Conservation (phyloP, 2,113 vertebrate genomes). For the Petroica traversi region DNA sequence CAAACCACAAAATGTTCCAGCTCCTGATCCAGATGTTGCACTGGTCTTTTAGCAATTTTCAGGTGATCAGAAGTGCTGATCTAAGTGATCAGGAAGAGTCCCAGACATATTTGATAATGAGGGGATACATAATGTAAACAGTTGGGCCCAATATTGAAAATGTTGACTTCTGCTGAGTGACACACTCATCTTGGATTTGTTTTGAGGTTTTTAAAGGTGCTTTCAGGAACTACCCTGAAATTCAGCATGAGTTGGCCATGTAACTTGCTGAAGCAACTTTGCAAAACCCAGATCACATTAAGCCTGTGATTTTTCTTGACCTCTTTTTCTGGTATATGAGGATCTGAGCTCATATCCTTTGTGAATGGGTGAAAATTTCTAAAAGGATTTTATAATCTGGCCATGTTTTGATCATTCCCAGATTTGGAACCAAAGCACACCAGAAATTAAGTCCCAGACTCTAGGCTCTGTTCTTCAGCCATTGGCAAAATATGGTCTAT, state of each 20-base stretch:
- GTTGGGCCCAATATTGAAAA: not conserved
- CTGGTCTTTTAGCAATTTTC: not conserved
- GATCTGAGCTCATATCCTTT: not conserved
- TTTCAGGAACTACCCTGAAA: not conserved
- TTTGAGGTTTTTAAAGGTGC: not conserved
- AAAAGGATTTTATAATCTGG: not conserved
- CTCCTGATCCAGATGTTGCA: not conserved
- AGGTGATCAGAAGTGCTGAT: not conserved
- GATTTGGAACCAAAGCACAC: not conserved
- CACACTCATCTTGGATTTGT: not conserved
- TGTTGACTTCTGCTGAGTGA: not conserved
- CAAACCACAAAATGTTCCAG: not conserved
- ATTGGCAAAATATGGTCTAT: not conserved
- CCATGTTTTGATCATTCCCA: not conserved
- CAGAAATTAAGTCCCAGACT: not conserved
- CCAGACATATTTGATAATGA: not conserved
- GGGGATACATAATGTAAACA: not conserved
- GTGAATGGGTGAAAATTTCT: not conserved
- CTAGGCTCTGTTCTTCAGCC: not conserved
- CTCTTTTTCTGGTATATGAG: not conserved
- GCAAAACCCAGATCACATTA: not conserved
- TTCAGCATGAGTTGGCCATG: fast-evolving
- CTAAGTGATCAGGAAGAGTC: not conserved
- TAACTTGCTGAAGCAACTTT: not conserved
- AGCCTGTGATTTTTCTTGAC: not conserved